These are phyloP conservation scores for Allenopithecus nigroviridis DNA, from an alignment of 2,797 vertebrate species.

Conservation along the genomic window DNA sequence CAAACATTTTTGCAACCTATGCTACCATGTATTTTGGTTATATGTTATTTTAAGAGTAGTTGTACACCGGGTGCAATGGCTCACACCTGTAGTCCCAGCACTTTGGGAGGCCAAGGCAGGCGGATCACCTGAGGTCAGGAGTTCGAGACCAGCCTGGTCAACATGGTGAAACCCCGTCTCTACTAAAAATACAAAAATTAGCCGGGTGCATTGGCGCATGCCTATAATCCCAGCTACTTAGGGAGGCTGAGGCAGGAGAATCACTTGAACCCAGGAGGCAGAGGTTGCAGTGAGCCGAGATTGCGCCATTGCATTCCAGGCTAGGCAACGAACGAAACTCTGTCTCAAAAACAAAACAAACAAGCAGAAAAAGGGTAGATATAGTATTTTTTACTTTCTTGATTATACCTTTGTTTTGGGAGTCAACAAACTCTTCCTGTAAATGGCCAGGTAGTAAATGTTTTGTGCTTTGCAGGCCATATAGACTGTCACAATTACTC, in stretches of 20 bases:
- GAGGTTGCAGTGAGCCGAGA: not conserved
- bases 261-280: not conserved
- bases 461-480: not conserved
- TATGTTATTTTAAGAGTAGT: not conserved
- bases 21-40: not conserved
- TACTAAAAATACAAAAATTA: not conserved
- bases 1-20: not conserved
- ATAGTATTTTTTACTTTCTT: not conserved
- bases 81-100: not conserved
- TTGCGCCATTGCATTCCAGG: not conserved
- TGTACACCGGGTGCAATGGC: not conserved
- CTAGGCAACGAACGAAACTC: not conserved
- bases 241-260: not conserved
- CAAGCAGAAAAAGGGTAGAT: not conserved
- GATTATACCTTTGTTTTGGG: not conserved
- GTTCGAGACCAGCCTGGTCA: not conserved
- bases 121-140: not conserved
- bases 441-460: not conserved
- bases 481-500: not conserved
- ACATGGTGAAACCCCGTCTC: not conserved
- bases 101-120: not conserved
- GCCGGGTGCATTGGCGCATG: rapidly evolving
- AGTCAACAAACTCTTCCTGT: not conserved
- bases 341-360: not conserved
- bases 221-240: not conserved